Percentiles rank a stretch among this genome's conserved stretches.
Conservation (phyloP, 2,888 invertebrate species). For the Sesia bembeciformis region DNA sequence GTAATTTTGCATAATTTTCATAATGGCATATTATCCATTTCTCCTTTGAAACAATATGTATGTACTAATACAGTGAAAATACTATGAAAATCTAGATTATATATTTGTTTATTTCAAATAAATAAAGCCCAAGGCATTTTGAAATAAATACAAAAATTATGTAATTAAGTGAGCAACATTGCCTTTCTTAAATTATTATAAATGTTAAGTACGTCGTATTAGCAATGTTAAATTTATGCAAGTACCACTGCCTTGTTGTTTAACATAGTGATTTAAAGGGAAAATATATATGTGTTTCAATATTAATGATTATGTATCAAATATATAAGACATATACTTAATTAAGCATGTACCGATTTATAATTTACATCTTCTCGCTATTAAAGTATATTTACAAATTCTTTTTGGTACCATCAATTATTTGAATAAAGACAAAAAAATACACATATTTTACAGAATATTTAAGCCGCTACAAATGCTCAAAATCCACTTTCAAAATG, state of each 20-base stretch:
- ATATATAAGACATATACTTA: not conserved
- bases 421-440: not conserved
- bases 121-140: not conserved
- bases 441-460: constrained; percentile 3
- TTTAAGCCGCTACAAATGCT: constrained; percentile 10
- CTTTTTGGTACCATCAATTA: not conserved
- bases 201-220: constrained; percentile 27
- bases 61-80: too few species aligned
- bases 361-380: not conserved
- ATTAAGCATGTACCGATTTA: not conserved
- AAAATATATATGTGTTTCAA: constrained; percentile 37
- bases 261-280: constrained; percentile 41
- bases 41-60: too few species aligned
- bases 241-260: constrained; percentile 62
- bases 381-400: not conserved
- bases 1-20: too few species aligned
- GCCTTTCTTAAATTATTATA: constrained; percentile 24
- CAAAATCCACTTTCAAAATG: constrained; percentile 7
- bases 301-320: not conserved
- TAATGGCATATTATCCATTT: too few species aligned
- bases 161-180: constrained; percentile 7
- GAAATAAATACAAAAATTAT: constrained; percentile 2
- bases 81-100: too few species aligned
- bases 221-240: constrained; percentile 39
- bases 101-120: not conserved